Evolutionary conservation across 2,113 vertebrate species (phyloP).

Genomic region (Macrotus californicus): DNA sequence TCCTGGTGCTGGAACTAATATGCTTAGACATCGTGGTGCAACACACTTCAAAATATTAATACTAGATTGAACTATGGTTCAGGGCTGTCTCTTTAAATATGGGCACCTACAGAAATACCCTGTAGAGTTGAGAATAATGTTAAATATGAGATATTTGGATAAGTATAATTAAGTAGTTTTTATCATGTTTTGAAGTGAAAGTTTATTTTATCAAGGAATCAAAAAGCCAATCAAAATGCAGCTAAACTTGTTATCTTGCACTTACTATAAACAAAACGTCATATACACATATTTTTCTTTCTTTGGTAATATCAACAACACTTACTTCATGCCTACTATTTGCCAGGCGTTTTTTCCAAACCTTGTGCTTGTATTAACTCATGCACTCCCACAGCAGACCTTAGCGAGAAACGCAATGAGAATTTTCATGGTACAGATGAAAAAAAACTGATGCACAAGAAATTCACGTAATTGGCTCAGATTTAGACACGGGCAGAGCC

Average conservation of each 20-base stretch:
- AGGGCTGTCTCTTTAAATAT: not conserved
- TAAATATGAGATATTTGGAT: not conserved
- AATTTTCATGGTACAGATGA: not conserved
- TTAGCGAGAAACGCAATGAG: not conserved
- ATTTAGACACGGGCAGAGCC: not conserved
- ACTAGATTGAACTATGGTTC: not conserved
- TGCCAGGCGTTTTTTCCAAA: not conserved
- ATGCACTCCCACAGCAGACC: not conserved
- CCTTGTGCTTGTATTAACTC: not conserved
- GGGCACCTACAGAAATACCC: not conserved
- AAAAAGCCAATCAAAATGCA: not conserved
- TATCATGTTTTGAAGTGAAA: not conserved
- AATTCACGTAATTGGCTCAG: not conserved
- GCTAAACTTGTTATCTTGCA: not conserved
- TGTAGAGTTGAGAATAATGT: not conserved
- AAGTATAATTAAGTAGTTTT: not conserved
- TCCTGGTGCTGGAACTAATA: not conserved
- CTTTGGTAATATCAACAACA: not conserved
- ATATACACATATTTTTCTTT: not conserved
- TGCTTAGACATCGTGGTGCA: not conserved
- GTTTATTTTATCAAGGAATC: not conserved
- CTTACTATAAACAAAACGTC: not conserved
- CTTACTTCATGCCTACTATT: not conserved
- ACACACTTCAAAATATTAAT: not conserved
- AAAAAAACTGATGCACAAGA: not conserved